Evolutionary conservation across 2,888 invertebrate genomes (phyloP).

Genomic region (Stenichneumon culpator): DNA sequence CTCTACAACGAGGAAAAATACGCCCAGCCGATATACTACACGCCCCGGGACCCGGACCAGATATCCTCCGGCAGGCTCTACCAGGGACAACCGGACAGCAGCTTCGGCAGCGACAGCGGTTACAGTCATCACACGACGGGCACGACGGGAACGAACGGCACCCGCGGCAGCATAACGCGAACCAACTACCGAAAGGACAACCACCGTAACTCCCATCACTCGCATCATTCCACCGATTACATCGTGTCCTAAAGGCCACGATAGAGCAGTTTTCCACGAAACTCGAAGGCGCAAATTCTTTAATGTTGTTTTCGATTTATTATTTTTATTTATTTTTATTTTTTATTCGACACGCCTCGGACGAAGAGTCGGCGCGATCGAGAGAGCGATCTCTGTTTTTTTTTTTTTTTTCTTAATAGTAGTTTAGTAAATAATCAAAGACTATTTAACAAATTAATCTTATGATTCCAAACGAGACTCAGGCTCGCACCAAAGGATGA

Average conservation of each 20-base stretch:
- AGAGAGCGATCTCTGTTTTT: slow-evolving; percentile 69
- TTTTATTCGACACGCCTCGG: slow-evolving; percentile 1
- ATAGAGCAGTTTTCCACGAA: not conserved
- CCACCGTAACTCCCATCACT: slow-evolving; percentile 81
- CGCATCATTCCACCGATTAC: slow-evolving; percentile 81
- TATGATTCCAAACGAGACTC: slow-evolving; percentile 76
- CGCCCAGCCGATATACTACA: slow-evolving; percentile 81
- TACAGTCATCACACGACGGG: slow-evolving; percentile 93
- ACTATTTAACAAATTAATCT: slow-evolving; percentile 77
- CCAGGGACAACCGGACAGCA: slow-evolving; percentile 86
- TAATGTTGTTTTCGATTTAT: not conserved
- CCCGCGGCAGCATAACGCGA: slow-evolving; percentile 77
- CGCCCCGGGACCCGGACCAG: slow-evolving; percentile 78
- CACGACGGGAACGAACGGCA: slow-evolving; percentile 86
- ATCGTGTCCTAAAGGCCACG: slow-evolving; percentile 78
- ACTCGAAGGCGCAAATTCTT: not conserved
- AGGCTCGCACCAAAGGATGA: slow-evolving; percentile 78
- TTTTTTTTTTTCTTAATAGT: not conserved
- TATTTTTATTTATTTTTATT: slow-evolving; percentile 8
- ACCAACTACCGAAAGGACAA: slow-evolving; percentile 81
- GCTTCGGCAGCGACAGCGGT: slow-evolving; percentile 94
- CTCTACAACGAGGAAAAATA: slow-evolving; percentile 81
- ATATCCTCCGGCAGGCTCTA: slow-evolving; percentile 79
- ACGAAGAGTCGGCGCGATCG: slow-evolving; percentile 37
- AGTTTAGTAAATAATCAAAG: slow-evolving; percentile 63